Evolutionary conservation across 2,113 vertebrate genomes (phyloP).

Genomic region (Hydrolagus affinis): DNA sequence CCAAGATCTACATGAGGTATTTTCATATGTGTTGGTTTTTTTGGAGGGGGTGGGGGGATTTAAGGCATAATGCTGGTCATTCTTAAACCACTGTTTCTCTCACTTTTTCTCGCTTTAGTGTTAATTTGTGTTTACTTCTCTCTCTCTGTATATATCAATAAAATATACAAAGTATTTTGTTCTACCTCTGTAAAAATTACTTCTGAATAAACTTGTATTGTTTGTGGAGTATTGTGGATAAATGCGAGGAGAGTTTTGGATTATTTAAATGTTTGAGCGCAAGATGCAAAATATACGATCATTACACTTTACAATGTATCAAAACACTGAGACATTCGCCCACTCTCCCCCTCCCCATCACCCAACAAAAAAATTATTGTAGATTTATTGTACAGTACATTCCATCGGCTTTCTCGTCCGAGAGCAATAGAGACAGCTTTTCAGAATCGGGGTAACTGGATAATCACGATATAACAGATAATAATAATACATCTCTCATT

Average conservation of each 20-base stretch:
- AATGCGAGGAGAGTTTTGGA: slow-evolving; percentile 50
- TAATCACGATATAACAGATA: too few species aligned
- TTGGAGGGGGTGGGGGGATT: too few species aligned
- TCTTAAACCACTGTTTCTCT: slow-evolving; percentile 33
- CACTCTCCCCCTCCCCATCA: too few species aligned
- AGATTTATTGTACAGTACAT: too few species aligned
- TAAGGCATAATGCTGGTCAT: slow-evolving; percentile 43
- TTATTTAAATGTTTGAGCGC: slow-evolving; percentile 34
- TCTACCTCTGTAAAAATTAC: slow-evolving; percentile 61
- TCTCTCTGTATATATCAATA: slow-evolving; percentile 51
- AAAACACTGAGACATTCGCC: too few species aligned
- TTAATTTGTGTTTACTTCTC: slow-evolving; percentile 43
- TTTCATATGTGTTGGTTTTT: slow-evolving; percentile 46
- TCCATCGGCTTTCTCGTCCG: too few species aligned
- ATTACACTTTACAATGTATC: too few species aligned
- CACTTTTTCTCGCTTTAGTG: slow-evolving; percentile 20
- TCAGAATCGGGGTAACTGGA: too few species aligned
- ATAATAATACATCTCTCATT: too few species aligned
- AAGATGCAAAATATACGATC: too few species aligned
- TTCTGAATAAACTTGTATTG: slow-evolving; percentile 69
- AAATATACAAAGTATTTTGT: slow-evolving; percentile 63
- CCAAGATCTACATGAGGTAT: slow-evolving; percentile 32
- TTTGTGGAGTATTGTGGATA: slow-evolving; percentile 56
- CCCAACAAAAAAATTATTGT: too few species aligned
- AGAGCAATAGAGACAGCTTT: too few species aligned